These are phyloP conservation scores for Erythrocercus mccallii DNA, from an alignment of 2,113 vertebrate genomes.

Conservation along the genomic window DNA sequence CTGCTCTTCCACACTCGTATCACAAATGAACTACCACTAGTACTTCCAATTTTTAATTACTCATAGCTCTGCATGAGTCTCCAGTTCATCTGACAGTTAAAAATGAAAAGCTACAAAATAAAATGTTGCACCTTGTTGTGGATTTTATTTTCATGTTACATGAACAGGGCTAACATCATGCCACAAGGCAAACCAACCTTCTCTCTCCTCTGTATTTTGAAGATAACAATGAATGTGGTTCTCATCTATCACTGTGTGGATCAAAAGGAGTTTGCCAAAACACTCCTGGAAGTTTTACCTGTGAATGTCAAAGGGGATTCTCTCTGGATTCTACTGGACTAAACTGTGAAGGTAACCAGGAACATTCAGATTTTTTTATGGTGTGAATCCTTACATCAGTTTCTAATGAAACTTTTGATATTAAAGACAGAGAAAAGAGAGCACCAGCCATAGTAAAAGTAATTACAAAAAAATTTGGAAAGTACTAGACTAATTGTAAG, in stretches of 20 bases:
- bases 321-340: conserved; percentile 79
- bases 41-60: not conserved
- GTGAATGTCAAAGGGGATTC: conserved; percentile 84
- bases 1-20: not conserved
- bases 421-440: not conserved
- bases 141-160: not conserved
- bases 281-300: conserved; percentile 83
- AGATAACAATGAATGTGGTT: conserved; percentile 87
- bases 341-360: conserved; percentile 80
- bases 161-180: not conserved
- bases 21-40: not conserved
- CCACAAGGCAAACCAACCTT: not conserved
- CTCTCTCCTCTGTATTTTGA: not conserved
- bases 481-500: not conserved
- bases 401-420: not conserved
- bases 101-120: not conserved
- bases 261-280: conserved; percentile 83
- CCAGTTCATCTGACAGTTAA: not conserved
- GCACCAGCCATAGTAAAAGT: not conserved
- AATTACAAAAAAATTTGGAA: not conserved
- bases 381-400: not conserved
- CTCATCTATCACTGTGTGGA: conserved; percentile 77
- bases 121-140: not conserved
- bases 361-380: not conserved
- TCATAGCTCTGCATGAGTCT: not conserved